Conservation (phyloP, 2,888 invertebrate genomes). For the Habroteleia sp. region DNA sequence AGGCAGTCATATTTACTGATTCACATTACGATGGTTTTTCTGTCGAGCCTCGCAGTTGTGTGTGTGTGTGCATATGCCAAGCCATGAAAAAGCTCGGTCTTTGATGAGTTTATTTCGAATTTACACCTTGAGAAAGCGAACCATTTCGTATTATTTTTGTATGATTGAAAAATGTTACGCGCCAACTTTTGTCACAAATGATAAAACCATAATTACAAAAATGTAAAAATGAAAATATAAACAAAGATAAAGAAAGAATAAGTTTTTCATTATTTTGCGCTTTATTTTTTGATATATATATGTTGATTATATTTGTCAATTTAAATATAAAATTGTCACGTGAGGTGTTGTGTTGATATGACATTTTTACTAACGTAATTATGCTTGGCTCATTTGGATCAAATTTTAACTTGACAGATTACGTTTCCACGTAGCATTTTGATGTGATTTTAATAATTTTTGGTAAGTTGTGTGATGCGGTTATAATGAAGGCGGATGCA, state of each 20-base stretch:
- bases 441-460: constrained; percentile 48
- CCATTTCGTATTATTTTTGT: constrained; percentile 13
- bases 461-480: constrained; percentile 30
- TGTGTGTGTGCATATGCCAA: not conserved
- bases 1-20: constrained; percentile 11
- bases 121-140: constrained; percentile 16
- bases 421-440: constrained; percentile 8
- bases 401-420: constrained; percentile 6
- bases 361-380: too few species aligned
- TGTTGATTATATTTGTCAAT: too few species aligned
- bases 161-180: too few species aligned
- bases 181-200: too few species aligned
- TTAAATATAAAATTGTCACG: too few species aligned
- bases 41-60: not conserved
- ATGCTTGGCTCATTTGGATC: constrained; percentile 24
- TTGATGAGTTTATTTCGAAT: constrained; percentile 16
- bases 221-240: too few species aligned
- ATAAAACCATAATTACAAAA: too few species aligned
- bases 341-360: too few species aligned
- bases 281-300: too few species aligned
- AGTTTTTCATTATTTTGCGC: too few species aligned
- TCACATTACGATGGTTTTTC: constrained; percentile 33
- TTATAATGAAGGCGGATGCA: constrained; percentile 26
- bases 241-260: too few species aligned
- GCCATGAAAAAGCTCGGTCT: not conserved